Base-by-base conservation (phyloP, 2,888 invertebrate genomes). In the Matsumyia berberina region DNA sequence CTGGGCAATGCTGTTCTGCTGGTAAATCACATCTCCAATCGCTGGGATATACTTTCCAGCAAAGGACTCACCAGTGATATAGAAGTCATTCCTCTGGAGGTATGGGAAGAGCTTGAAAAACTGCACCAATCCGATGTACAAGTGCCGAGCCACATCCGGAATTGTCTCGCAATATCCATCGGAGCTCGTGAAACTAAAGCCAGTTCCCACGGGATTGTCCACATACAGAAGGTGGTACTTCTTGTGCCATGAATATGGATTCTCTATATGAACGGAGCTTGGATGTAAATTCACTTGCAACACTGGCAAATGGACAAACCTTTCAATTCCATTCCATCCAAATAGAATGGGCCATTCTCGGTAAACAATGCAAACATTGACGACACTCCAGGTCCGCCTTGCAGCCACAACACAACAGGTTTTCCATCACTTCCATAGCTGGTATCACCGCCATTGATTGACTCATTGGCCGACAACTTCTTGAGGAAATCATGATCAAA, bases 171-270 rank as follows among this genome's bases (percentile, higher is more conserved):
- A 93, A 88, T 93, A 95, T 12, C 95, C 94, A 12, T 92, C 92
- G 73, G 93, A 92, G 9, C 93, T 92, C 0, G 95, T 95, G 88
- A 94, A 95, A 88, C 95, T 95, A 90, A 94, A 95, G 0, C 95
- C 94, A 11, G 94, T 93, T 1, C 94, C 94, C 5, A 94, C 95
- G 0, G 95, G 95, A 88, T 94, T 95, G 88, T 95, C 95, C 79
- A 95, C 94, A 90, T 94, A 95, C 24, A 95, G 88, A 87, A 95
- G 90, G 5, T 94, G 94, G 88, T 94, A 94, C 83, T 94, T 93
- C 83, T 92, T 93, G 83, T 94, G 94, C 95, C 95, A 95, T 0
- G 94, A 93, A 87, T 93, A 90, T 53, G 92, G 92, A 66, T 93
- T 93, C 89, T 93, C 93, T 93, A 88, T 6, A 90, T 89, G 44